Base-by-base conservation (phyloP, 2,113 vertebrate genomes). In the Leucosticte australis region DNA sequence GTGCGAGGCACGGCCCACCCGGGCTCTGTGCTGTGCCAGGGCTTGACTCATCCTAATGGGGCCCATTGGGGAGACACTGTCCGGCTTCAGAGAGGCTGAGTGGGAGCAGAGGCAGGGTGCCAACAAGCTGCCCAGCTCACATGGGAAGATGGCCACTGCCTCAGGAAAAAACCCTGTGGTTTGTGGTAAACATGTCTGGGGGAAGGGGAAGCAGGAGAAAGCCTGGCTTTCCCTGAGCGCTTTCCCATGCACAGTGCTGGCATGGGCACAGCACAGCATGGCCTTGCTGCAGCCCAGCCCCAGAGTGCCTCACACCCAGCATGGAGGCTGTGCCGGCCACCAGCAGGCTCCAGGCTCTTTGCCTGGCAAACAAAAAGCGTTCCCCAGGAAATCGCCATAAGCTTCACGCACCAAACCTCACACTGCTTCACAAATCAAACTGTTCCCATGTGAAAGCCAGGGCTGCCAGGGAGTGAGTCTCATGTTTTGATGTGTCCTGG, bases 401-500 rank as follows among this genome's bases (percentile, higher is more conserved):
- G 35, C 46, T 88, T 91, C 62, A 60, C 1, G 1, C 17, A 3
- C 42, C 53, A 64, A 60, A 77, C 21, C 11, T 69, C 46, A 60
- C 2, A 2, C 33, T 41, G 35, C 62, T 67, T 88, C 76, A 41
- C 75, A 74, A 80, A 87, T 39, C 0, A 1, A 55, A 67, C 59
- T 52, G 75, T 95, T 97, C 93, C 90, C 95, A 95, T 8, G 63
- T 63, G 85, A 94, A 95, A 81, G 39, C 76, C 65, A 64, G 55
- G 33, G 47, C 82, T 89, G 71, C 85, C 19, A 33, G 65, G 30
- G 60, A 93, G 50, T 2, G 4, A 96, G 73, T 44, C 78, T 80
- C 80, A 63, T 97, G 94, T 95, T 92, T 96, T 96, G 94, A 90
- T 94, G 88, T 57, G 89, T 88, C 88, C 63, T 2, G 3, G 96